Percentiles rank a stretch among this genome's conserved stretches.
Evolutionary conservation across 2,113 vertebrate species (phyloP).

Genomic region (Panthera tigris): DNA sequence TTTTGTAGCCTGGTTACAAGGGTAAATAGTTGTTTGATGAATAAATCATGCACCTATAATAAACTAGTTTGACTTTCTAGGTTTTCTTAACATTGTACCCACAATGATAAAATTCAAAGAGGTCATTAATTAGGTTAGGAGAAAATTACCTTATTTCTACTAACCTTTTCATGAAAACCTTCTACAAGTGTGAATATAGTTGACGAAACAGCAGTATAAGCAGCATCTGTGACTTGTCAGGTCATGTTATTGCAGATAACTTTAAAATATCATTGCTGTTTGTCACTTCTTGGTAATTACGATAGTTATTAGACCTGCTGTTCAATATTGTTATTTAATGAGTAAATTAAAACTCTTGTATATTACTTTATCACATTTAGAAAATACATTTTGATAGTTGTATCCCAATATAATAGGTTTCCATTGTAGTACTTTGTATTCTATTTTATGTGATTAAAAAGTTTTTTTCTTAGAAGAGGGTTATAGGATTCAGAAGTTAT

Average conservation of each 20-base stretch:
- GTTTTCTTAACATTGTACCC: background rate
- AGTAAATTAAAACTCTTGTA: background rate
- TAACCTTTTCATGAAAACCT: background rate
- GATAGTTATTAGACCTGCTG: background rate
- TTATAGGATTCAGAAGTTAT: background rate
- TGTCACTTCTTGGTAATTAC: background rate
- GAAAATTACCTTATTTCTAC: conserved; percentile 29
- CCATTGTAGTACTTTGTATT: background rate
- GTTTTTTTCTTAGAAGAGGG: background rate
- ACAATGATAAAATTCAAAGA: background rate
- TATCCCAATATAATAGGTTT: conserved; percentile 1
- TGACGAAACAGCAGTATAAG: background rate
- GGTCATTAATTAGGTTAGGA: background rate
- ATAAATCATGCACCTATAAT: background rate
- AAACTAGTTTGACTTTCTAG: background rate
- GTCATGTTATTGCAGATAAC: background rate
- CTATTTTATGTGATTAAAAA: background rate
- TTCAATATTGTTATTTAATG: background rate
- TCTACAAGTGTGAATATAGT: background rate
- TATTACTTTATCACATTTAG: background rate
- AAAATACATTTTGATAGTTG: conserved; percentile 13
- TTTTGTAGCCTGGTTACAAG: background rate
- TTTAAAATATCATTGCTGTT: background rate
- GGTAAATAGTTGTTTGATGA: background rate
- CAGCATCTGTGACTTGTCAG: background rate